Percentiles rank a stretch among this genome's conserved stretches.
phyloP scores from a whole-genome alignment of 1,140 invertebrate species.

The Telenomus remus region DNA sequence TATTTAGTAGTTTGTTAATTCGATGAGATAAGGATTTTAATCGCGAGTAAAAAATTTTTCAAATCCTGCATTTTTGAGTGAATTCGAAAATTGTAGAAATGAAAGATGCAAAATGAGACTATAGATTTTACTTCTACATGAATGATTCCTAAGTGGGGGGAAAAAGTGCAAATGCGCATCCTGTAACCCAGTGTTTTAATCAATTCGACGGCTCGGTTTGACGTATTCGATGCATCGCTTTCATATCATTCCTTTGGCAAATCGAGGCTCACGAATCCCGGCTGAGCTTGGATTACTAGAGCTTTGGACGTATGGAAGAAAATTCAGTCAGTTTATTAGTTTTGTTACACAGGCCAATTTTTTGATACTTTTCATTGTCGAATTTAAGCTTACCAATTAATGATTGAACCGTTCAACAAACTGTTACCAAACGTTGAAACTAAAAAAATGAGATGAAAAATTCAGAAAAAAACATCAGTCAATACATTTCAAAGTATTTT shows the following conservation, averaged over 20 bases:
- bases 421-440: too few species aligned
- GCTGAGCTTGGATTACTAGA: constrained; percentile 56
- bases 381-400: constrained; percentile 17
- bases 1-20: too few species aligned
- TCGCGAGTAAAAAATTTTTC: too few species aligned
- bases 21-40: too few species aligned
- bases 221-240: constrained; percentile 42
- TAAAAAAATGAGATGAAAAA: too few species aligned
- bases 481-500: too few species aligned
- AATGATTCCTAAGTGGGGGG: not conserved
- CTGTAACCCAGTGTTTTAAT: constrained; percentile 42
- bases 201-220: constrained; percentile 42
- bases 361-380: constrained; percentile 17
- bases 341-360: constrained; percentile 19
- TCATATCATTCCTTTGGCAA: constrained; percentile 52
- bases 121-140: not conserved
- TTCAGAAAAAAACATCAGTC: too few species aligned
- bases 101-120: not conserved
- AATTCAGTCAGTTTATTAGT: constrained; percentile 60
- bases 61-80: too few species aligned
- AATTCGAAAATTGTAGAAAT: too few species aligned
- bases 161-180: constrained; percentile 17
- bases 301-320: constrained; percentile 52
- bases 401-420: not conserved
- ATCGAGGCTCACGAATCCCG: constrained; percentile 49